These are phyloP conservation scores for Brevimyrus niger DNA, from an alignment of 2,113 vertebrate species.

Conservation along the genomic window DNA sequence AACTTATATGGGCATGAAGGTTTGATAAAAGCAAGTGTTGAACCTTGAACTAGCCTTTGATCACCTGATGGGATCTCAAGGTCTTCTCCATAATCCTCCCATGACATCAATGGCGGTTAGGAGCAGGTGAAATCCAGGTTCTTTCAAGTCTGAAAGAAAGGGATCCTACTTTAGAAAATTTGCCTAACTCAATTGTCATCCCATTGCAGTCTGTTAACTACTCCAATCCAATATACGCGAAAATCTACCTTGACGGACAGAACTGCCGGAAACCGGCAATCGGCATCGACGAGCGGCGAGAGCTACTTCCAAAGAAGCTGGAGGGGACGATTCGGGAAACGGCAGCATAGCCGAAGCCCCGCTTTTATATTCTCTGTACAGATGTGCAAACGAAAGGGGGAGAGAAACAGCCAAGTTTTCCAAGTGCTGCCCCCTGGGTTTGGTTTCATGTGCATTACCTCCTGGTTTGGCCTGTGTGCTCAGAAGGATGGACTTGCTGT, in stretches of 20 bases:
- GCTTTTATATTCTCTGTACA: conserved; percentile 73
- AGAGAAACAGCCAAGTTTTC: conserved; percentile 56
- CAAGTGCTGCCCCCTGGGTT: conserved; percentile 66
- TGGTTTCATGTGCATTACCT: conserved; percentile 72
- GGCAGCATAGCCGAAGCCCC: conserved; percentile 65
- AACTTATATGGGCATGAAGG: not conserved
- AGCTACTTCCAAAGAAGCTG: conserved; percentile 85
- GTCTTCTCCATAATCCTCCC: not conserved
- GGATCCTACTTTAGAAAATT: not conserved
- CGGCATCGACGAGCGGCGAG: conserved; percentile 75
- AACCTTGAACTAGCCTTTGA: not conserved
- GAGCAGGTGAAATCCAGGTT: conserved; percentile 11
- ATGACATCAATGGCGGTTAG: not conserved
- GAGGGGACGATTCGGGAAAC: conserved; percentile 78
- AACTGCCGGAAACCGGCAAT: conserved; percentile 74
- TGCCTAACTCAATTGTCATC: conserved; percentile 24
- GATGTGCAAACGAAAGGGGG: conserved; percentile 68
- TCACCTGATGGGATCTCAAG: not conserved
- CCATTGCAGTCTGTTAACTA: conserved; percentile 69
- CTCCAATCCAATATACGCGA: conserved; percentile 76
- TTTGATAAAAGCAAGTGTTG: not conserved
- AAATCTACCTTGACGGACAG: conserved; percentile 73
- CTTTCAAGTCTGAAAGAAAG: not conserved
- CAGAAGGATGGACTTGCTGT: conserved; percentile 68
- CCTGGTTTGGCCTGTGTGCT: conserved; percentile 66